phyloP scores from a whole-genome alignment of 2,113 vertebrate species.

The Cinclus mexicanus region DNA sequence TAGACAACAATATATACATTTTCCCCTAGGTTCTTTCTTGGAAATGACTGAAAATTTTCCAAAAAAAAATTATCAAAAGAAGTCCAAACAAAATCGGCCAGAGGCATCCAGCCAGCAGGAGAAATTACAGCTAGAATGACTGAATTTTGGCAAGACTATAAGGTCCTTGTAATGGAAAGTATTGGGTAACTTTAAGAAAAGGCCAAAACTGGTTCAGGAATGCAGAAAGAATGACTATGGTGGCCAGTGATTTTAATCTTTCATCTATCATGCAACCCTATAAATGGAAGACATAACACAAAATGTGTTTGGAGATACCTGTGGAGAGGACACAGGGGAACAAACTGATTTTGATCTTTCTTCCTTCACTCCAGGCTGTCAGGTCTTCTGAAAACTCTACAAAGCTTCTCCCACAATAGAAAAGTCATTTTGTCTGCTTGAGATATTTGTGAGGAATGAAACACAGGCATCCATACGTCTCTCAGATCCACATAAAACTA shows the following conservation, averaged over 20 bases:
- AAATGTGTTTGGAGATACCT: neutral
- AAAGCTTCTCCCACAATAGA: neutral
- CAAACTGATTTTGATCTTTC: neutral
- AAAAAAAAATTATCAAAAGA: conserved; percentile 31
- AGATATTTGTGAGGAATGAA: neutral
- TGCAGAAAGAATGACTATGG: conserved; percentile 24
- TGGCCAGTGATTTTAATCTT: conserved; percentile 23
- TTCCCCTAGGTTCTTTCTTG: conserved; percentile 29
- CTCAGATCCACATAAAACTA: neutral
- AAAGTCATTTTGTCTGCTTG: neutral
- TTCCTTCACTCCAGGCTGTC: neutral
- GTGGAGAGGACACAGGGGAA: neutral
- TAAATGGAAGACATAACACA: neutral
- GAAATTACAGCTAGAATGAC: conserved; percentile 45
- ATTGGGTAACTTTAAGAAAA: conserved; percentile 45
- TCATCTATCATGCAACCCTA: neutral
- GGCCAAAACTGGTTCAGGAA: conserved; percentile 26
- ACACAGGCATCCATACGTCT: neutral
- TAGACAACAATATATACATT: conserved; percentile 43
- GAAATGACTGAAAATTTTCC: conserved; percentile 25
- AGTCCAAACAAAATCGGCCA: conserved; percentile 42
- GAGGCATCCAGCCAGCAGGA: conserved; percentile 33
- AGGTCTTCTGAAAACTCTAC: neutral
- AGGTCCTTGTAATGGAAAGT: conserved; percentile 52
- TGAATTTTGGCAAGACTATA: conserved; percentile 29